phyloP scores from a whole-genome alignment of 2,797 vertebrate species.

The Hafferia zeledoni region DNA sequence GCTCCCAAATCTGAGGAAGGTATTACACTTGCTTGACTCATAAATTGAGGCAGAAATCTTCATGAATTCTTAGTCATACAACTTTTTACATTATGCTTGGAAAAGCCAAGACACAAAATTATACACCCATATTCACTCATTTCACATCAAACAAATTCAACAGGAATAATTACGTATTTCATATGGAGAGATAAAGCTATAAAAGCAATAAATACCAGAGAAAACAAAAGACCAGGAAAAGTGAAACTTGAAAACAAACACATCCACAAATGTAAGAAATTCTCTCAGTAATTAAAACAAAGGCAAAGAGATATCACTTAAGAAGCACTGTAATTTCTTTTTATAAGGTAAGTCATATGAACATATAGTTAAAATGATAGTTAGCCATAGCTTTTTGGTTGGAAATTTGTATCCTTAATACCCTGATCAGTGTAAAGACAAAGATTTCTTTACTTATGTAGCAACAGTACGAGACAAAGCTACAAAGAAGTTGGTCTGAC shows the following conservation, averaged over 20 bases:
- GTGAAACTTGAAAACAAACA: neutral
- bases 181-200: neutral
- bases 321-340: neutral
- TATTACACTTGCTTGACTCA: neutral
- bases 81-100: neutral
- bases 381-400: neutral
- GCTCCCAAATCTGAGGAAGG: neutral
- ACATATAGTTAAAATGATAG: neutral
- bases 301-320: neutral
- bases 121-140: neutral
- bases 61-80: neutral
- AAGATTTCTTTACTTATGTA: neutral
- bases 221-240: neutral
- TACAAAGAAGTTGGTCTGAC: neutral
- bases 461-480: neutral
- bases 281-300: neutral
- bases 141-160: neutral
- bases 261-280: neutral
- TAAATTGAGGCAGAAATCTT: neutral
- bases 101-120: neutral
- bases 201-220: neutral
- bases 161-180: neutral
- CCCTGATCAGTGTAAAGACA: neutral
- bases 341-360: neutral
- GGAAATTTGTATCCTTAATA: neutral